These are phyloP conservation scores for Aldrovandia affinis DNA, from an alignment of 2,797 vertebrate species.

Conservation along the genomic window DNA sequence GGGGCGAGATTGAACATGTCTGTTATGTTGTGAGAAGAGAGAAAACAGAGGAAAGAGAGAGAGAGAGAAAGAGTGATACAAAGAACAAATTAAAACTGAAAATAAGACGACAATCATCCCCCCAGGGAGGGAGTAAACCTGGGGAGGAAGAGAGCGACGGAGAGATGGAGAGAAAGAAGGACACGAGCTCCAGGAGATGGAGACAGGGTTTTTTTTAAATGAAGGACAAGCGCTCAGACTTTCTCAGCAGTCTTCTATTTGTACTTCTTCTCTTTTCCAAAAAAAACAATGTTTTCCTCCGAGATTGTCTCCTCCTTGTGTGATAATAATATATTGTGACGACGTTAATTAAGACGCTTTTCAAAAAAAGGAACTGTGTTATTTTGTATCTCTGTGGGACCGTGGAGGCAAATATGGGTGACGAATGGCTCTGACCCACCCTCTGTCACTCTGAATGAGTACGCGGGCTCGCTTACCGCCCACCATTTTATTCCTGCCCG, in stretches of 20 bases:
- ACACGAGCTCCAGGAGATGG: conserved; percentile 35
- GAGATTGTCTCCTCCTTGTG: conserved; percentile 59
- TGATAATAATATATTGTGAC: conserved; percentile 69
- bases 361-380: conserved; percentile 31
- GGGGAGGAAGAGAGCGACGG: conserved; percentile 51
- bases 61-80: conserved; percentile 55
- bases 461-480: conserved; percentile 47
- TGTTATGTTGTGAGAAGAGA: conserved; percentile 64
- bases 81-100: conserved; percentile 64
- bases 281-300: conserved; percentile 40
- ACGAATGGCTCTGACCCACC: conserved; percentile 52
- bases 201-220: conserved; percentile 59
- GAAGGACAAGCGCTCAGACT: conserved; percentile 69
- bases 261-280: conserved; percentile 39
- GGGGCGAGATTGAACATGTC: conserved; percentile 37
- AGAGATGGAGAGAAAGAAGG: conserved; percentile 51
- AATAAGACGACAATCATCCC: conserved; percentile 78
- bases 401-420: conserved; percentile 48
- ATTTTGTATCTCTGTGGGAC: conserved; percentile 60
- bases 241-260: conserved; percentile 62
- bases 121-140: conserved; percentile 43
- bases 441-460: conserved; percentile 56
- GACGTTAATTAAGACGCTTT: conserved; percentile 69
- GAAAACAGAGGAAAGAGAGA: conserved; percentile 50
- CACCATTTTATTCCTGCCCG: conserved; percentile 48